A percentile compares a stretch with the other conserved stretches of the same genome.
These are phyloP conservation scores for Lithophane leautieri DNA, from an alignment of 2,888 invertebrate genomes.

Conservation along the genomic window DNA sequence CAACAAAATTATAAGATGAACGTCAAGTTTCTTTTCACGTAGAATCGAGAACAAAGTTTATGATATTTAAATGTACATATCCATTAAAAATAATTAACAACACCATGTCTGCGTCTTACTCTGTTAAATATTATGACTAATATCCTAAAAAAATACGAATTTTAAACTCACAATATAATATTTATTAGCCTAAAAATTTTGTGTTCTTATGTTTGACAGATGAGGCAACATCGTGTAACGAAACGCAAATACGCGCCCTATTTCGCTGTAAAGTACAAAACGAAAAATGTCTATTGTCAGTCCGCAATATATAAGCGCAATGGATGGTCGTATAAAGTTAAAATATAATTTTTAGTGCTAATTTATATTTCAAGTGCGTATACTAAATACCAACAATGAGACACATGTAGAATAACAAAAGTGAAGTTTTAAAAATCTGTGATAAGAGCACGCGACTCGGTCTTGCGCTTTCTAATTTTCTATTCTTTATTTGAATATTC, in stretches of 20 bases:
- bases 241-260: slow-evolving; percentile 68
- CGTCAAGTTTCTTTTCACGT: slow-evolving; percentile 48
- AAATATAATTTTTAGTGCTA: slow-evolving; percentile 71
- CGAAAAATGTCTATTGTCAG: slow-evolving; percentile 67
- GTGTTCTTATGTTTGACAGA: slow-evolving; percentile 19
- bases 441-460: slow-evolving; percentile 72
- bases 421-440: slow-evolving; percentile 74
- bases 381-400: slow-evolving; percentile 79
- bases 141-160: background rate
- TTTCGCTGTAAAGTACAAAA: slow-evolving; percentile 58
- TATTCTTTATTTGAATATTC: slow-evolving; percentile 69
- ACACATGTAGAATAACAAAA: slow-evolving; percentile 79
- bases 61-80: rapidly evolving
- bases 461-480: slow-evolving; percentile 74
- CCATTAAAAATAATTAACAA: rapidly evolving
- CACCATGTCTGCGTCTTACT: rapidly evolving
- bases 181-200: slow-evolving; percentile 5
- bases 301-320: slow-evolving; percentile 70
- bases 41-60: slow-evolving; percentile 2
- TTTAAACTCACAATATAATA: background rate
- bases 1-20: slow-evolving; percentile 13
- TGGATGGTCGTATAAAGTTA: slow-evolving; percentile 71
- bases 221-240: slow-evolving; percentile 55
- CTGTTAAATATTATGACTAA: rapidly evolving
- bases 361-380: slow-evolving; percentile 74